Evolutionary conservation across 2,797 vertebrate species (phyloP).

Genomic region (Bradypodion ventrale): DNA sequence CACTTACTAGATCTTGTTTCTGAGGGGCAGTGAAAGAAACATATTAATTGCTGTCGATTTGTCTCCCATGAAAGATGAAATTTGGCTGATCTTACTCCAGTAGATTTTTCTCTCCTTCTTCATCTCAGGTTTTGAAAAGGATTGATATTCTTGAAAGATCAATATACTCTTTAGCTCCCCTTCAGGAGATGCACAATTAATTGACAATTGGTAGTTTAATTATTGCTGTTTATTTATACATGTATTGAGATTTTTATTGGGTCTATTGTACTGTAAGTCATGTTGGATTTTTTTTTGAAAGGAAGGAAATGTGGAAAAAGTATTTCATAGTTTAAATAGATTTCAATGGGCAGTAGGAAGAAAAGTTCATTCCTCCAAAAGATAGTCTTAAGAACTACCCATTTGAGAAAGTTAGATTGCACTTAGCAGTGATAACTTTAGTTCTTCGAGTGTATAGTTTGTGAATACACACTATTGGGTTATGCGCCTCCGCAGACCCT

Average conservation of each 20-base stretch:
- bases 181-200: neutral
- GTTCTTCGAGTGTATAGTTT: too few species aligned
- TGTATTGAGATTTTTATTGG: neutral
- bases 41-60: neutral
- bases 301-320: neutral
- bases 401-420: too few species aligned
- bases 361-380: neutral
- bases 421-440: too few species aligned
- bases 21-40: neutral
- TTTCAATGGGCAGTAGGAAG: neutral
- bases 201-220: neutral
- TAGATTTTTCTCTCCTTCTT: neutral
- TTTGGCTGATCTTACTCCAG: neutral
- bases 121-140: neutral
- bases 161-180: neutral
- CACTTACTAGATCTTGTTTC: conserved; percentile 12
- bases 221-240: neutral
- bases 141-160: neutral
- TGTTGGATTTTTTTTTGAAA: neutral
- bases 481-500: too few species aligned
- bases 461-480: too few species aligned
- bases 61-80: neutral
- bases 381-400: neutral
- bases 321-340: neutral
- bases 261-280: neutral